Evolutionary conservation across 2,888 invertebrate genomes (phyloP).

Genomic region (Rhaphigaster nebulosa): DNA sequence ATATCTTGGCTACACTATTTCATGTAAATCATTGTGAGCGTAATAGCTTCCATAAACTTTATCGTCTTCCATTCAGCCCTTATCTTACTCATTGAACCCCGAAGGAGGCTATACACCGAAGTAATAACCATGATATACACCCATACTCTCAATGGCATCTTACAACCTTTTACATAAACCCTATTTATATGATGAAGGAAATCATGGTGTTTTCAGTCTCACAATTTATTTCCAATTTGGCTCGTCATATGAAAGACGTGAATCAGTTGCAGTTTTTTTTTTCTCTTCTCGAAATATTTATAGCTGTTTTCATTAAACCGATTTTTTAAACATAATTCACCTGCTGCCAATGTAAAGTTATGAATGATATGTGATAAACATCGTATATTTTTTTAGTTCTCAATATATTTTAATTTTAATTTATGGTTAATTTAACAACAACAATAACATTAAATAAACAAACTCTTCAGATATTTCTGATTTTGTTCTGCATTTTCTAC

Average conservation of each 20-base stretch:
- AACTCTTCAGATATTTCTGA: no score
- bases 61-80: constrained; percentile 15
- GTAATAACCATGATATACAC: constrained; percentile 16
- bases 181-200: background rate
- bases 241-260: background rate
- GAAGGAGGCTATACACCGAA: background rate
- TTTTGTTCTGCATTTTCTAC: no score
- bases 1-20: background rate
- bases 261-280: background rate
- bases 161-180: constrained; percentile 31
- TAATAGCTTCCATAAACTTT: constrained; percentile 31
- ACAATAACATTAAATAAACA: no score
- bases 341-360: no score
- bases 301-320: background rate
- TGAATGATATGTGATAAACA: no score
- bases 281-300: background rate
- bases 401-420: no score
- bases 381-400: no score
- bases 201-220: background rate
- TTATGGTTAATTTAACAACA: no score
- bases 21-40: constrained; percentile 1
- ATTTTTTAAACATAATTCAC: no score
- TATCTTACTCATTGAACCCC: constrained; percentile 21
- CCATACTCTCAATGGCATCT: constrained; percentile 13
- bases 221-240: constrained; percentile 18